These are phyloP conservation scores for Escarpia spicata DNA, from an alignment of 2,888 invertebrate genomes.

Conservation along the genomic window DNA sequence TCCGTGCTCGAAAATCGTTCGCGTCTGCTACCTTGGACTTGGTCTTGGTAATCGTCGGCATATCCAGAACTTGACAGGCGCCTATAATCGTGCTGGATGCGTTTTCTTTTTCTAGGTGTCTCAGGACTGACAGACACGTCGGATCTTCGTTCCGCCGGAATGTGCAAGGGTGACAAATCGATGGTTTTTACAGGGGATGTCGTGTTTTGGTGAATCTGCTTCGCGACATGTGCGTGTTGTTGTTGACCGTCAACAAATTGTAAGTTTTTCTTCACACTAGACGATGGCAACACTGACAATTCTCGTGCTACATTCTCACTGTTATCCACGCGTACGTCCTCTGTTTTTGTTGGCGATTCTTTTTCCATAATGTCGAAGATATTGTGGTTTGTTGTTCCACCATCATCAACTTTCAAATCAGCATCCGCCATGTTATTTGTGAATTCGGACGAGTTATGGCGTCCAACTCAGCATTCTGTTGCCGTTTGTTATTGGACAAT, in stretches of 20 bases:
- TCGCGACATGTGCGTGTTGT: conserved; percentile 31
- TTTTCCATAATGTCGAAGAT: conserved; percentile 7
- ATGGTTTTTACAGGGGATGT: conserved; percentile 20
- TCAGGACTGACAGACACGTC: conserved; percentile 49
- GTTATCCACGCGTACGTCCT: neutral
- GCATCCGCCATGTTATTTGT: conserved; percentile 16
- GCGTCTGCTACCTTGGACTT: conserved; percentile 46
- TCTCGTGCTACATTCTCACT: conserved; percentile 8
- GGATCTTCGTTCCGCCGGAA: neutral
- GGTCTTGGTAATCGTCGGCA: conserved; percentile 62
- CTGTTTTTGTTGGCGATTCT: conserved; percentile 13
- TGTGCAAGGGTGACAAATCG: neutral
- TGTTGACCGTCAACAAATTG: neutral
- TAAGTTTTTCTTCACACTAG: conserved; percentile 16
- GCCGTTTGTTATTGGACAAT: neutral
- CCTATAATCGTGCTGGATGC: conserved; percentile 63
- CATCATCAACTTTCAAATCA: neutral
- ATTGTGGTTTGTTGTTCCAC: conserved; percentile 16
- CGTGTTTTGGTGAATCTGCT: conserved; percentile 25
- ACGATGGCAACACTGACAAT: neutral
- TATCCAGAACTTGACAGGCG: conserved; percentile 63
- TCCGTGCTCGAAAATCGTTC: conserved; percentile 52
- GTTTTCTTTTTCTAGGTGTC: conserved; percentile 52
- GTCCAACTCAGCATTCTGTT: conserved; percentile 1
- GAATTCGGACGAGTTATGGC: conserved; percentile 12